Conservation (phyloP, 2,113 vertebrate genomes). For the Cardinalis cardinalis region DNA sequence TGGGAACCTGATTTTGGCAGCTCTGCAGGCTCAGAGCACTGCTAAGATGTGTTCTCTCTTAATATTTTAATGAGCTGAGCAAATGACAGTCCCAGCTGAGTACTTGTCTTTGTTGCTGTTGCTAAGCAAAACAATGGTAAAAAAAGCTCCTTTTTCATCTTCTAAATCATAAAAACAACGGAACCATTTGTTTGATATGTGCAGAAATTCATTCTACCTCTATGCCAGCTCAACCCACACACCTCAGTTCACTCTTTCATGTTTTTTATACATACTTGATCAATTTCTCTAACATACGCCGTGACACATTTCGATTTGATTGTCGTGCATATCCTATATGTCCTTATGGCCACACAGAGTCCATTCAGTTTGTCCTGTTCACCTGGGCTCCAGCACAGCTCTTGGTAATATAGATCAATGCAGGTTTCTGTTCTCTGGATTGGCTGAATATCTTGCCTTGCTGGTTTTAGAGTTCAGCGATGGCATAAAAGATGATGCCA, state of each 20-base stretch:
- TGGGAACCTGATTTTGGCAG: conserved; percentile 51
- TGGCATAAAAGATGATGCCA: background rate
- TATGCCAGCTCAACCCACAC: background rate
- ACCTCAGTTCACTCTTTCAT: background rate
- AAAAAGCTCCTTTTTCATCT: conserved; percentile 39
- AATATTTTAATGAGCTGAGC: conserved; percentile 71
- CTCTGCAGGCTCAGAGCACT: conserved; percentile 19
- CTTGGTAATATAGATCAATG: background rate
- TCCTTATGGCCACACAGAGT: background rate
- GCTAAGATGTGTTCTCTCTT: conserved; percentile 44
- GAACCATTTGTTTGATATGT: conserved; percentile 13
- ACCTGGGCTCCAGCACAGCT: background rate
- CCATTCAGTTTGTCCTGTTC: background rate
- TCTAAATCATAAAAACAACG: conserved; percentile 44
- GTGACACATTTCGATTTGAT: background rate
- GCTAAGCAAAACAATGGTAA: conserved; percentile 52
- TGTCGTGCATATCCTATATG: background rate
- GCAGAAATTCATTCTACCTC: conserved; percentile 1
- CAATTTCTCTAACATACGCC: background rate
- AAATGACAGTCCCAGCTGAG: conserved; percentile 51
- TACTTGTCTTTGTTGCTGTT: conserved; percentile 56
- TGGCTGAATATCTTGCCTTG: background rate
- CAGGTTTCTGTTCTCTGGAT: background rate
- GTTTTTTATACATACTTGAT: background rate
- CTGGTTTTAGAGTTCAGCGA: background rate